These are phyloP conservation scores for Rhizoglyphus robini DNA, from an alignment of 1,140 invertebrate species.

Conservation along the genomic window DNA sequence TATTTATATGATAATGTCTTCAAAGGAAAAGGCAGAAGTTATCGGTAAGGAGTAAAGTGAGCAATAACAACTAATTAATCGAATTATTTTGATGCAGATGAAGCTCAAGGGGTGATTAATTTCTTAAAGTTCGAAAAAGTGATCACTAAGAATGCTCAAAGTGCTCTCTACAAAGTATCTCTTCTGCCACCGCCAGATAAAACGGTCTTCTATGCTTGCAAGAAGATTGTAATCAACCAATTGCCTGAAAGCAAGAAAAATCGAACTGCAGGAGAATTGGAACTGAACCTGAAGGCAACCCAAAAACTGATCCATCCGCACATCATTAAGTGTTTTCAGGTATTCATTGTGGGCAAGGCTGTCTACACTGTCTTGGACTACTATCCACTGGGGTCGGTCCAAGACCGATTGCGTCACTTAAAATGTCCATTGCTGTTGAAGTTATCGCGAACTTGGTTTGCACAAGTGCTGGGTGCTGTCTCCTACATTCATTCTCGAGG, in stretches of 20 bases:
- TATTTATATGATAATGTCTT: no score
- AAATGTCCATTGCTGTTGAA: neutral
- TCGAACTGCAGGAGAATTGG: neutral
- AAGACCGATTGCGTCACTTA: neutral
- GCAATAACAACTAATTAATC: no score
- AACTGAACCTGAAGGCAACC: neutral
- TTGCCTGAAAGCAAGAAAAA: neutral
- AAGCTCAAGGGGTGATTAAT: no score
- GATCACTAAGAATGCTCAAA: neutral
- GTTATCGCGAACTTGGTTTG: neutral
- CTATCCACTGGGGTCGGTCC: neutral
- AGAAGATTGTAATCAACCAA: neutral
- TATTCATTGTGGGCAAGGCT: neutral
- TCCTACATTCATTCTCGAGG: conserved; percentile 13
- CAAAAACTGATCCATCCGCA: conserved; percentile 1
- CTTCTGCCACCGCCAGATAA: neutral
- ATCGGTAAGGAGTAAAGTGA: no score
- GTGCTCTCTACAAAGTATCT: neutral
- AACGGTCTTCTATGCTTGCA: neutral
- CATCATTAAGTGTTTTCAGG: neutral
- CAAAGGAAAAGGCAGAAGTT: no score
- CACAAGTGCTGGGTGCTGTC: conserved; percentile 1
- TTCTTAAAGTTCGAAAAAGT: no score
- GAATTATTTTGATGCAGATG: no score
- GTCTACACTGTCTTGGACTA: conserved; percentile 14